Percentiles rank a stretch among this genome's conserved stretches.
Conservation (phyloP, 2,113 vertebrate species). For the Pelvicachromis taeniatus region DNA sequence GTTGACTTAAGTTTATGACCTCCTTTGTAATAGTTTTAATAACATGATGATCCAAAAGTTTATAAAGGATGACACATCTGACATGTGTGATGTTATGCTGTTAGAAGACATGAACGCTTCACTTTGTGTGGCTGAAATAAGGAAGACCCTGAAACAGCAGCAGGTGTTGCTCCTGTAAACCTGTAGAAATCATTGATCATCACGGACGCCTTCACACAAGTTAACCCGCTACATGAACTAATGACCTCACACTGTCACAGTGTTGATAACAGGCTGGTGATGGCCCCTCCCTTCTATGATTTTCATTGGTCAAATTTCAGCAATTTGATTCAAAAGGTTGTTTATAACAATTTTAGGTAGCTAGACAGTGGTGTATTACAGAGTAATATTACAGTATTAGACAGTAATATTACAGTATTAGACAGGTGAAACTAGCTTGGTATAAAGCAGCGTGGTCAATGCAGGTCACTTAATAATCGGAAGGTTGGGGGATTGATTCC, state of each 20-base stretch:
- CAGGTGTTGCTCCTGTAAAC: background rate
- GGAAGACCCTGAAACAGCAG: background rate
- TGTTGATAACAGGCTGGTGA: background rate
- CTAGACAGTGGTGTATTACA: too few relatives aligned
- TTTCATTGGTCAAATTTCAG: background rate
- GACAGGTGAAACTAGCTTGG: background rate
- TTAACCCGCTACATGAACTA: background rate
- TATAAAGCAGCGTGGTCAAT: background rate
- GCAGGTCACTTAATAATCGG: background rate
- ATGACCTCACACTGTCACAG: background rate
- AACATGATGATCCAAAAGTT: background rate
- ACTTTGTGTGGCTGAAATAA: background rate
- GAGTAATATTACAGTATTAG: too few relatives aligned
- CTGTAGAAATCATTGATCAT: background rate
- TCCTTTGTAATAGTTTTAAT: background rate
- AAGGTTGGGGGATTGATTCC: background rate
- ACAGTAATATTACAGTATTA: background rate
- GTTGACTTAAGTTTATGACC: background rate
- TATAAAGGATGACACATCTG: background rate
- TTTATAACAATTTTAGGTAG: background rate
- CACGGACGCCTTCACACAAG: background rate
- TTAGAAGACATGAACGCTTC: background rate
- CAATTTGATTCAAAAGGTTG: background rate
- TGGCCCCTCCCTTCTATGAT: background rate
- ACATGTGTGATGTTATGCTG: background rate